Evolutionary conservation across 1,140 invertebrate species (phyloP).

Genomic region (Papilio polyxenes): DNA sequence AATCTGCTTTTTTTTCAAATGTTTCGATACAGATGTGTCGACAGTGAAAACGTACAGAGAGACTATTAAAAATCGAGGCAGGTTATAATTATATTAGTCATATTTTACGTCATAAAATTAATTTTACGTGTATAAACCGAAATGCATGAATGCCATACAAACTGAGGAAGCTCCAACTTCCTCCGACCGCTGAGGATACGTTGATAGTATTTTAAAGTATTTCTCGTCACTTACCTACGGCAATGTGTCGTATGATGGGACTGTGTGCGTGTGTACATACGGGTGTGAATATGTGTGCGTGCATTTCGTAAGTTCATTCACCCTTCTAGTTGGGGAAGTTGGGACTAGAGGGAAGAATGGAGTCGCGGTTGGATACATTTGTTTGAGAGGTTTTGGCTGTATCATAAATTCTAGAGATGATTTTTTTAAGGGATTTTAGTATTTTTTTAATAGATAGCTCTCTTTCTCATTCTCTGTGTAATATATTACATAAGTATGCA

Average conservation of each 20-base stretch:
- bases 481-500: no score
- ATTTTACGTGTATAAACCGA: background rate
- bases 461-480: no score
- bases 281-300: constrained; percentile 58
- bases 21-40: no score
- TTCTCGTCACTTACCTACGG: constrained; percentile 66
- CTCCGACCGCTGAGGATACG: constrained; percentile 31
- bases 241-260: constrained; percentile 62
- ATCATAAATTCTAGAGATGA: no score
- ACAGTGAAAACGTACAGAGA: no score
- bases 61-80: no score
- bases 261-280: constrained; percentile 44
- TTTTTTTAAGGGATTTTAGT: no score
- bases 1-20: no score
- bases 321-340: constrained; percentile 78
- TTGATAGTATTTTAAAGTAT: constrained; percentile 51
- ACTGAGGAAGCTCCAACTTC: constrained; percentile 26
- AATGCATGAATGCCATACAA: constrained; percentile 7
- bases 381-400: background rate
- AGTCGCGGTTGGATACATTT: constrained; percentile 42
- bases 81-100: background rate
- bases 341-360: constrained; percentile 56
- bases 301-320: constrained; percentile 79
- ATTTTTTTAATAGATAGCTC: no score
- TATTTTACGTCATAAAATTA: background rate